Base-by-base conservation (phyloP, 2,113 vertebrate genomes). In the Takifugu bimaculatus region DNA sequence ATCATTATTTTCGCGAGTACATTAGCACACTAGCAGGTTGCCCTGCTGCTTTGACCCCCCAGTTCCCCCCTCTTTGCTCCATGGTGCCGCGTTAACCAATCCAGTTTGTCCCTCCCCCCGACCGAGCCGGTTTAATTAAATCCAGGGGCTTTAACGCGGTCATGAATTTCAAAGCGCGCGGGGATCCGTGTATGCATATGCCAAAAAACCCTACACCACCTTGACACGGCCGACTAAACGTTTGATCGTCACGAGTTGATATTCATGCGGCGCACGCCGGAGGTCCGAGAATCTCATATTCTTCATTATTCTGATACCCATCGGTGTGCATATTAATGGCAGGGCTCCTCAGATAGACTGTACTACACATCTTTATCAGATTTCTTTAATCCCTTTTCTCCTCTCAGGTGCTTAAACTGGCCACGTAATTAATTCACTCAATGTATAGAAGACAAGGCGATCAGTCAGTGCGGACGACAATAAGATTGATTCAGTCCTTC, bases 111-210 rank as follows among this genome's bases (percentile, higher is more conserved):
- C 78, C 65, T 45, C 20, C 20, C 20, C 20, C 54, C 32, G 62
- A 78, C 80, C 85, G 77, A 75, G 84, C 78, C 77, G 78, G 68
- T 87, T 87, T 89, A 87, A 89, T 89, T 89, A 87, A 85, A 88
- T 85, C 78, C 68, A 79, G 81, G 64, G 75, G 68, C 78, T 74
- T 83, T 77, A 82, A 85, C 80, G 68, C 72, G 3, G 54, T 78
- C 71, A 80, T 84, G 81, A 81, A 89, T 87, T 88, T 88, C 83
- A 88, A 85, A 84, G 75, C 71, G 77, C 48, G 57, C 65, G 55
- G 51, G 58, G 71, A 74, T 72, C 67, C 57, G 53, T 77, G 70
- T 28, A 67, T 32, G 49, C 72, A 73, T 55, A 76, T 57, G 73
- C 52, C 72, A 82, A 75, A 84, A 83, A 72, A 48, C 1, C 65